Conservation (phyloP, 2,888 invertebrate species). For the Apotomis betuletana region DNA sequence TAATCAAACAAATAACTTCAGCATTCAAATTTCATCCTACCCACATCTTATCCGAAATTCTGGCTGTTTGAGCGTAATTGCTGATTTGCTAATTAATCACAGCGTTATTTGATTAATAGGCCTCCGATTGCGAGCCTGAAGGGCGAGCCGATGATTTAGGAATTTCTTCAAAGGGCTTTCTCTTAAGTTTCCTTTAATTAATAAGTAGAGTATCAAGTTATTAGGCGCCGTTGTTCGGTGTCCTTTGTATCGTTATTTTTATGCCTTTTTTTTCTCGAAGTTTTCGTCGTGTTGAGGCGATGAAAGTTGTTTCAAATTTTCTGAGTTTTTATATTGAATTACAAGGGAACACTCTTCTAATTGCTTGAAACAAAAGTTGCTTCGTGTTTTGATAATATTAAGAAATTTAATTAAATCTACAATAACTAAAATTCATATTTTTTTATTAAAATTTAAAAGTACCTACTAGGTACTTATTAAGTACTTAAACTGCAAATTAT, state of each 20-base stretch:
- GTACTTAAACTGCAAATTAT: too few species aligned
- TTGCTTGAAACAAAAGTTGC: slow-evolving; percentile 23
- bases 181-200: slow-evolving; percentile 68
- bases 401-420: too few species aligned
- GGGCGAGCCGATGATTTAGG: slow-evolving; percentile 64
- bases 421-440: slow-evolving; percentile 12
- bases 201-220: slow-evolving; percentile 62
- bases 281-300: slow-evolving; percentile 26
- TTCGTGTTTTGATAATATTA: slow-evolving; percentile 27
- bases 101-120: slow-evolving; percentile 80
- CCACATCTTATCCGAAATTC: slow-evolving; percentile 57
- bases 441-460: background rate
- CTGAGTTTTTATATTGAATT: slow-evolving; percentile 37
- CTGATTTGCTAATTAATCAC: slow-evolving; percentile 82
- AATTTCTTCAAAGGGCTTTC: slow-evolving; percentile 58
- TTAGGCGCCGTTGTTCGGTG: slow-evolving; percentile 43
- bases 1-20: slow-evolving; percentile 28
- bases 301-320: slow-evolving; percentile 31
- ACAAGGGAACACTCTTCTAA: slow-evolving; percentile 24
- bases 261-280: slow-evolving; percentile 28
- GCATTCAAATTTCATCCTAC: slow-evolving; percentile 27
- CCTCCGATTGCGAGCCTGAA: slow-evolving; percentile 54
- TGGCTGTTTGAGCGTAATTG: slow-evolving; percentile 72
- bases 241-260: slow-evolving; percentile 51
- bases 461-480: too few species aligned